Percentiles rank a stretch among this genome's conserved stretches.
These are phyloP conservation scores for Hyperopisus bebe DNA, from an alignment of 2,113 vertebrate genomes.

Conservation along the genomic window DNA sequence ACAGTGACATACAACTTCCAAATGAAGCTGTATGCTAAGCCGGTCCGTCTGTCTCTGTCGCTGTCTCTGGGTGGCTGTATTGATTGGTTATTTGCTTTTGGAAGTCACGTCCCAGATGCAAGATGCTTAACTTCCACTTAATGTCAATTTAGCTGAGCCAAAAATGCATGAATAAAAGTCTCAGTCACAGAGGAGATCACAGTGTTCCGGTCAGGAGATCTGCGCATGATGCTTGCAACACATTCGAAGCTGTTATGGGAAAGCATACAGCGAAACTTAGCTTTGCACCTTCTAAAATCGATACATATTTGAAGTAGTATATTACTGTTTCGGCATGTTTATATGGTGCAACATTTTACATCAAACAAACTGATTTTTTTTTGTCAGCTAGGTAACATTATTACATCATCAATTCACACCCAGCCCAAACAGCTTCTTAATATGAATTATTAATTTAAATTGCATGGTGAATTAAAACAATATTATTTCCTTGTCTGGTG, in stretches of 20 bases:
- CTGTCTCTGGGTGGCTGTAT: background rate
- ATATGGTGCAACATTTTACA: background rate
- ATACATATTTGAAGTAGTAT: background rate
- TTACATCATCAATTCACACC: background rate
- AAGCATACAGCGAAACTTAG: background rate
- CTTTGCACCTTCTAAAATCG: background rate
- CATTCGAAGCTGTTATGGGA: background rate
- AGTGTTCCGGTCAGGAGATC: background rate
- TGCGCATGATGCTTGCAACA: background rate
- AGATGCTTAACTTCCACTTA: conserved; percentile 3
- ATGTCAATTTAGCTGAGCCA: background rate
- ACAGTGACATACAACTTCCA: background rate
- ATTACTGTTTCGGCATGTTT: background rate
- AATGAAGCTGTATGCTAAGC: background rate
- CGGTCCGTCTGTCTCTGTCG: background rate
- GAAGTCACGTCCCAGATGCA: background rate
- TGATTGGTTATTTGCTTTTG: conserved; percentile 1
- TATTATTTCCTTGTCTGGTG: background rate
- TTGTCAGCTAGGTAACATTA: background rate
- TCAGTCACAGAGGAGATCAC: background rate
- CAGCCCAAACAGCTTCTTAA: background rate
- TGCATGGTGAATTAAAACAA: background rate
- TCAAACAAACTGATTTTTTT: background rate
- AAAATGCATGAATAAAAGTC: background rate
- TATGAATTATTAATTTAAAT: background rate